Conservation (phyloP, 1,140 invertebrate genomes). For the Drosophila bifasciata region DNA sequence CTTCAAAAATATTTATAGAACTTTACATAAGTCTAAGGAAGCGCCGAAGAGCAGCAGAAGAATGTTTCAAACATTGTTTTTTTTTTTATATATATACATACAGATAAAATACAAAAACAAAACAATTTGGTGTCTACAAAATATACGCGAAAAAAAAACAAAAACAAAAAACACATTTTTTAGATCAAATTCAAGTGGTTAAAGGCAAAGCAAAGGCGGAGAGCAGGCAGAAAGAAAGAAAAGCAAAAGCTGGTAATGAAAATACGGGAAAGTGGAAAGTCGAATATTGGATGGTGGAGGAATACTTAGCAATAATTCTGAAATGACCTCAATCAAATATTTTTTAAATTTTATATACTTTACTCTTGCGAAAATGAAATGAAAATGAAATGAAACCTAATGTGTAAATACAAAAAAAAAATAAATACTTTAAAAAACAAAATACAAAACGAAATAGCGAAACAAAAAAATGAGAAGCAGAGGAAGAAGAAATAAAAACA, state of each 20-base stretch:
- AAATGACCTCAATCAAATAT: constrained; percentile 84
- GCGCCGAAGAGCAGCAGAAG: constrained; percentile 27
- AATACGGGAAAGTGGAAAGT: constrained; percentile 6
- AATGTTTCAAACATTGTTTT: constrained; percentile 53
- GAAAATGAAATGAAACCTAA: constrained; percentile 37
- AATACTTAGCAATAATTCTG: constrained; percentile 84
- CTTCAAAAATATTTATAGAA: constrained; percentile 71
- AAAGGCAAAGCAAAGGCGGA: constrained; percentile 6
- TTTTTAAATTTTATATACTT: constrained; percentile 83
- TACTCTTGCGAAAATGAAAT: constrained; percentile 53
- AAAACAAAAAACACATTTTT: constrained; percentile 48
- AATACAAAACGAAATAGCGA: constrained; percentile 66
- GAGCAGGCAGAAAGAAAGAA: constrained; percentile 9
- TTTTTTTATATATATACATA: constrained; percentile 38
- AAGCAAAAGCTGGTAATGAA: neutral
- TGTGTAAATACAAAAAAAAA: constrained; percentile 74
- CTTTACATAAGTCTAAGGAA: constrained; percentile 54
- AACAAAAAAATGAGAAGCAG: too few species aligned
- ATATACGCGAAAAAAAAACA: constrained; percentile 39
- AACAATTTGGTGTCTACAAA: constrained; percentile 68
- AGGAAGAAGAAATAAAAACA: constrained; percentile 50
- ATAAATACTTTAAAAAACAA: constrained; percentile 39
- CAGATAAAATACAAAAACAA: too few species aligned
- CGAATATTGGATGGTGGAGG: constrained; percentile 22
- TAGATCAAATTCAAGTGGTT: constrained; percentile 69